Evolutionary conservation across 2,113 vertebrate species (phyloP).

Genomic region (Sigmodon hispidus): DNA sequence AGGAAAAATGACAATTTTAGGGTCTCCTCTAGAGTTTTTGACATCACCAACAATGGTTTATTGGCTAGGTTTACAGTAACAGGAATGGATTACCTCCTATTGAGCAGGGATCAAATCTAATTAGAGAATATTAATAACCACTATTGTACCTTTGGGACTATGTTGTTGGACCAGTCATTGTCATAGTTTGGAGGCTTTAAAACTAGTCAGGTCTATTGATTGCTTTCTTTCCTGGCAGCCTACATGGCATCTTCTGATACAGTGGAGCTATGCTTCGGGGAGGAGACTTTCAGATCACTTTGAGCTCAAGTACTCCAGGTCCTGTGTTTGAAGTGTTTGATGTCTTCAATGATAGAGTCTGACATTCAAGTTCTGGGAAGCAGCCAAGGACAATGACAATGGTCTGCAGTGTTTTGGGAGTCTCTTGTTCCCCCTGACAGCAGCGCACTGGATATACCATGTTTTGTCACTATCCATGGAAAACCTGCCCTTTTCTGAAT

Average conservation of each 20-base stretch:
- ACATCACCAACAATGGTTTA: not conserved
- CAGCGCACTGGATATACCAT: not conserved
- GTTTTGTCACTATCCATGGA: too few species aligned
- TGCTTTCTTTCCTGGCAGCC: not conserved
- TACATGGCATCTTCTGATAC: not conserved
- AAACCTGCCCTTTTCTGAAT: too few species aligned
- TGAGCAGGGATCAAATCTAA: not conserved
- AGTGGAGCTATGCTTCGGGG: not conserved
- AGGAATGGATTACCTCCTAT: not conserved
- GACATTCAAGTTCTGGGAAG: not conserved
- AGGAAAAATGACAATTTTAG: not conserved
- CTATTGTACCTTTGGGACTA: not conserved
- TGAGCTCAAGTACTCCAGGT: not conserved
- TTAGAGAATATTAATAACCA: not conserved
- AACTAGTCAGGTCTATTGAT: not conserved
- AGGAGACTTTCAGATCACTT: not conserved
- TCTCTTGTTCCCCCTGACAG: not conserved
- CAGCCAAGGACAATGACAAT: not conserved
- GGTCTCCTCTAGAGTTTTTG: not conserved
- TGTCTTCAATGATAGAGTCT: not conserved
- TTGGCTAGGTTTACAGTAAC: not conserved
- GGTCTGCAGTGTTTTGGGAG: not conserved
- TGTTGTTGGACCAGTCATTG: not conserved
- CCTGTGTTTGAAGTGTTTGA: not conserved
- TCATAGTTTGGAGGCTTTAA: not conserved